These are phyloP conservation scores for Platanista minor DNA, from an alignment of 2,113 vertebrate species.

Conservation along the genomic window DNA sequence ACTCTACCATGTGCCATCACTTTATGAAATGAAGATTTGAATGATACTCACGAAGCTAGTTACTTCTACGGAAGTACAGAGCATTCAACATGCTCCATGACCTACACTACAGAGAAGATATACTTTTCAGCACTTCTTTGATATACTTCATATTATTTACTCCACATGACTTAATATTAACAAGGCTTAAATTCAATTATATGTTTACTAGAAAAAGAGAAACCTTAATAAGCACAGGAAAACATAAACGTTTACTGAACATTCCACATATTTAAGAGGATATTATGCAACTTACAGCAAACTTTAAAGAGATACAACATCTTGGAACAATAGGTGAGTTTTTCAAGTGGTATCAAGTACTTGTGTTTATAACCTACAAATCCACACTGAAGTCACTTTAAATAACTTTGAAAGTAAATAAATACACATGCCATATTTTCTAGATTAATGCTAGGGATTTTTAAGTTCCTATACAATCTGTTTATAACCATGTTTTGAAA, in stretches of 20 bases:
- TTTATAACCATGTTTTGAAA: slow-evolving; percentile 20
- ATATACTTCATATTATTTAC: background rate
- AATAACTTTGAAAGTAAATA: background rate
- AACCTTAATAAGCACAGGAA: slow-evolving; percentile 9
- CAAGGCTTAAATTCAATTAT: background rate
- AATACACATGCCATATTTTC: background rate
- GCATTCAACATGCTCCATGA: background rate
- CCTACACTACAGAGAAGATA: background rate
- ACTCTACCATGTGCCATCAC: too few species aligned
- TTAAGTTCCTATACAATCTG: background rate
- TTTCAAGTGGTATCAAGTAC: background rate
- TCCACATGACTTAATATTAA: background rate
- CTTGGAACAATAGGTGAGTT: background rate
- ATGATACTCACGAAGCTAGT: background rate
- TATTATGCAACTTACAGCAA: background rate
- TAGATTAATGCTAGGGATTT: background rate
- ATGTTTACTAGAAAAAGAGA: background rate
- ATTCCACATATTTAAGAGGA: background rate
- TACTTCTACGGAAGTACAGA: background rate
- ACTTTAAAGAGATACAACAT: background rate
- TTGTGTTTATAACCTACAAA: background rate
- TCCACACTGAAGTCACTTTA: background rate
- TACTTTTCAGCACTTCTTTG: background rate
- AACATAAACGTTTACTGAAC: background rate
- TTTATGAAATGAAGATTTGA: background rate